A percentile compares a stretch with the other conserved stretches of the same genome.
Evolutionary conservation across 2,888 invertebrate genomes (phyloP).

Genomic region (Limnephilus lunatus): DNA sequence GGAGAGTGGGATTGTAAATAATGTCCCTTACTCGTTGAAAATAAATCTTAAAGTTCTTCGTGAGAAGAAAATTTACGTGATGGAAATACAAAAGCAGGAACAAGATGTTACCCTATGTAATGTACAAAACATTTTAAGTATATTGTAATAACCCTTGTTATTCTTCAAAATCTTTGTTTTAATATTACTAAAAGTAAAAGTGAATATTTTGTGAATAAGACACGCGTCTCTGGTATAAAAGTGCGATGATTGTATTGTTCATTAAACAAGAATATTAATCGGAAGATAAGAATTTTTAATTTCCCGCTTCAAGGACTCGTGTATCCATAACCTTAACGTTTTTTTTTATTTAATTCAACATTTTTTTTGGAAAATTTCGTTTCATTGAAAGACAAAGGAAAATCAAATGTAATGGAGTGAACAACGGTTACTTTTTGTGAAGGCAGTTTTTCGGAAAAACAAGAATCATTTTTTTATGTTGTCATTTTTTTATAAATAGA

Average conservation of each 20-base stretch:
- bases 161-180: slow-evolving; percentile 28
- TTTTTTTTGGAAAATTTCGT: background rate
- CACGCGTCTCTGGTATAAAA: background rate
- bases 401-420: too few species aligned
- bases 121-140: slow-evolving; percentile 44
- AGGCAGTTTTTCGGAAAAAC: too few species aligned
- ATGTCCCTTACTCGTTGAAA: slow-evolving; percentile 56
- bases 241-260: slow-evolving; percentile 6
- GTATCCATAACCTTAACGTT: background rate
- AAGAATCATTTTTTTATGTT: too few species aligned
- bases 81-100: slow-evolving; percentile 52
- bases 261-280: slow-evolving; percentile 25
- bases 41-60: slow-evolving; percentile 58
- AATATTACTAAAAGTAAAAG: slow-evolving; percentile 37
- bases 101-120: slow-evolving; percentile 48
- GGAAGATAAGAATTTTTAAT: slow-evolving; percentile 11
- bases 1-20: slow-evolving; percentile 48
- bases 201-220: background rate
- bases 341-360: background rate
- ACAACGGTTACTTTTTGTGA: too few species aligned
- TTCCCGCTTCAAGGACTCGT: background rate
- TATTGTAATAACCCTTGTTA: slow-evolving; percentile 43
- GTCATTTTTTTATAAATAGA: too few species aligned
- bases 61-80: slow-evolving; percentile 59
- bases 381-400: too few species aligned